Percentiles rank a stretch among this genome's conserved stretches.
Evolutionary conservation across 2,888 invertebrate genomes (phyloP).

Genomic region (Pherbina coryleti): DNA sequence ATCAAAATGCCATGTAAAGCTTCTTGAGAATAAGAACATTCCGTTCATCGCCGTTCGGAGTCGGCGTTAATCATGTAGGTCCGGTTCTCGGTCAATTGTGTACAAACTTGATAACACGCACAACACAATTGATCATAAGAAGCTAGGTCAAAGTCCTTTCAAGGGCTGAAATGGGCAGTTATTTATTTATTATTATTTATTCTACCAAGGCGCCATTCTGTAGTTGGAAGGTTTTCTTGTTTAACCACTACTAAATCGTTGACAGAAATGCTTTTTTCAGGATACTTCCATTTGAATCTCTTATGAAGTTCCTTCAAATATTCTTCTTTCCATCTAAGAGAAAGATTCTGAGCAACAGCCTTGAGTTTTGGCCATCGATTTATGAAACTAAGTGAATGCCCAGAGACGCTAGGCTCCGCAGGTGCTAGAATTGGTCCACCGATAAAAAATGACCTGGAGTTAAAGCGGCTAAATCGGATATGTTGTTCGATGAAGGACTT

Average conservation of each 20-base stretch:
- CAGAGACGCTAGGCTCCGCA: neutral
- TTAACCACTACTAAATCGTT: conserved; percentile 18
- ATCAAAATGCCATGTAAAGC: too few relatives aligned
- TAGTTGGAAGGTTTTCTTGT: conserved; percentile 12
- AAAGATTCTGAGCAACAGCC: conserved; percentile 19
- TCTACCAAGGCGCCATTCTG: conserved; percentile 19
- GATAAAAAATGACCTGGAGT: too few relatives aligned
- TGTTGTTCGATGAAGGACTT: neutral
- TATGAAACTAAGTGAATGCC: neutral
- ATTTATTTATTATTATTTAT: too few relatives aligned
- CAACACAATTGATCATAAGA: too few relatives aligned
- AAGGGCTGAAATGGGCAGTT: too few relatives aligned
- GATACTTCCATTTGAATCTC: neutral
- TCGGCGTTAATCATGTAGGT: too few relatives aligned
- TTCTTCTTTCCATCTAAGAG: conserved; percentile 36
- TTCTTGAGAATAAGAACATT: too few relatives aligned
- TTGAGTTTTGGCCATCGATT: conserved; percentile 8
- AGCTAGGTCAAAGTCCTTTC: too few relatives aligned
- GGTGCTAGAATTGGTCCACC: neutral
- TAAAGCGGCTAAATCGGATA: neutral
- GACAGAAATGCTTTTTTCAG: conserved; percentile 5
- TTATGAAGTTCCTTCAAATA: conserved; percentile 33
- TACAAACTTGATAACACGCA: too few relatives aligned
- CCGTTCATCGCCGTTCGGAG: too few relatives aligned
- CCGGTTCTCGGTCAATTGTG: too few relatives aligned